A percentile compares a stretch with the other conserved stretches of the same genome.
phyloP scores from a whole-genome alignment of 2,113 vertebrate genomes.

The Antechinus flavipes region DNA sequence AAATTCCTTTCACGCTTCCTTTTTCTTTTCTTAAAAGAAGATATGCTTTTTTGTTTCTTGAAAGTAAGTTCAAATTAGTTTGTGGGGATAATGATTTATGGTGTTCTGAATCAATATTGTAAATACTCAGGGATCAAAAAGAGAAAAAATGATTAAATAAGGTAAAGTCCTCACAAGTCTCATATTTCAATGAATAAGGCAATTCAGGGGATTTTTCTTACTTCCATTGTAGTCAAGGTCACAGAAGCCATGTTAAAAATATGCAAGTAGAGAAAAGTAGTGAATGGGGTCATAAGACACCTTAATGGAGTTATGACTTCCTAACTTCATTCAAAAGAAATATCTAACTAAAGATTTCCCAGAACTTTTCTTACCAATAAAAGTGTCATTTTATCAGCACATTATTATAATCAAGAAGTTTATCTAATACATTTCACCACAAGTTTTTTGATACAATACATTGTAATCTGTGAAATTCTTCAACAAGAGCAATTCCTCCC shows the following conservation, averaged over 20 bases:
- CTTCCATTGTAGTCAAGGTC: background rate
- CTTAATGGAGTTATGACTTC: constrained; percentile 8
- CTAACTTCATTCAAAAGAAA: constrained; percentile 25
- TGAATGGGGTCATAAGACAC: constrained; percentile 17
- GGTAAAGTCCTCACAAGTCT: constrained; percentile 5
- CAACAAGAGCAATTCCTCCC: constrained; percentile 50
- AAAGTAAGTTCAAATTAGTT: constrained; percentile 52
- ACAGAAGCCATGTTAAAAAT: background rate
- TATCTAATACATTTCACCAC: constrained; percentile 47
- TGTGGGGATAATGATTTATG: constrained; percentile 15
- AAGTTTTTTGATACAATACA: constrained; percentile 59
- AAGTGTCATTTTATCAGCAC: constrained; percentile 35
- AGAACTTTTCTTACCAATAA: constrained; percentile 41
- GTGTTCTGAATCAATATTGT: background rate
- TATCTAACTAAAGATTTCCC: background rate
- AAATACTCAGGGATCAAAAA: constrained; percentile 29
- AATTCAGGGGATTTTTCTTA: constrained; percentile 17
- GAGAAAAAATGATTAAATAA: background rate
- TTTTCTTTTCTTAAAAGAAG: constrained; percentile 24
- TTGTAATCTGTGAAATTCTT: constrained; percentile 58
- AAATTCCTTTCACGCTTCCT: background rate
- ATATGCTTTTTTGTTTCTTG: background rate
- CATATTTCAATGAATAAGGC: constrained; percentile 28
- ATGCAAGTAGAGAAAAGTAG: background rate
- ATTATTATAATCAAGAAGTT: constrained; percentile 54